phyloP scores from a whole-genome alignment of 1,140 invertebrate species.

The Schlechtendalia chinensis region DNA sequence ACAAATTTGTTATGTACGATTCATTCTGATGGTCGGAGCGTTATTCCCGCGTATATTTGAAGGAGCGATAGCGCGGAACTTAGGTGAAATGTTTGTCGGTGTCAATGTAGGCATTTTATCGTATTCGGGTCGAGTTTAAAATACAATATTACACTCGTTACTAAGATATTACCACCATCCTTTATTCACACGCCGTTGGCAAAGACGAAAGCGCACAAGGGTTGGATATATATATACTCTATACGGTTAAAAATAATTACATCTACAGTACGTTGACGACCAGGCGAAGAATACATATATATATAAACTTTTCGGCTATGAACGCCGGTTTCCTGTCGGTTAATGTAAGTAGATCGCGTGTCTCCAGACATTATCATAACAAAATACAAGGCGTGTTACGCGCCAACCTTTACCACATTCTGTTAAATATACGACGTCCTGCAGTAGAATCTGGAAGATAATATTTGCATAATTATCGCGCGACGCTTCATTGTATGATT shows the following conservation, averaged over 20 bases:
- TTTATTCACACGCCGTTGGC: neutral
- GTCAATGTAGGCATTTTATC: too few species aligned
- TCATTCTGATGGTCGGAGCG: neutral
- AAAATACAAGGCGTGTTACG: slow-evolving; percentile 4
- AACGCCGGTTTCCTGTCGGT: slow-evolving; percentile 3
- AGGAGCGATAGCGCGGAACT: slow-evolving; percentile 1
- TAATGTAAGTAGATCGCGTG: slow-evolving; percentile 42
- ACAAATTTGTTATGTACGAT: neutral
- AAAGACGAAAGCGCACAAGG: neutral
- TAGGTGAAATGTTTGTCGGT: slow-evolving; percentile 4
- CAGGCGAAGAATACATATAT: neutral
- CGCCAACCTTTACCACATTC: neutral
- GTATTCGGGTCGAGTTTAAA: too few species aligned
- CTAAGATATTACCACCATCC: neutral
- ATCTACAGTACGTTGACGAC: neutral
- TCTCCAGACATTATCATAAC: slow-evolving; percentile 36
- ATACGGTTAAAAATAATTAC: slow-evolving; percentile 21
- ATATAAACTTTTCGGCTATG: slow-evolving; percentile 32
- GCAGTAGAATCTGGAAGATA: neutral
- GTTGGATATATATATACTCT: neutral
- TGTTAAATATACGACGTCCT: neutral
- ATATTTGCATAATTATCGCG: slow-evolving; percentile 14
- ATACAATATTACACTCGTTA: neutral
- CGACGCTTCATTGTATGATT: neutral
- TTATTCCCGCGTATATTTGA: neutral